Conservation (phyloP, 2,113 vertebrate genomes). For the Carassius auratus region DNA sequence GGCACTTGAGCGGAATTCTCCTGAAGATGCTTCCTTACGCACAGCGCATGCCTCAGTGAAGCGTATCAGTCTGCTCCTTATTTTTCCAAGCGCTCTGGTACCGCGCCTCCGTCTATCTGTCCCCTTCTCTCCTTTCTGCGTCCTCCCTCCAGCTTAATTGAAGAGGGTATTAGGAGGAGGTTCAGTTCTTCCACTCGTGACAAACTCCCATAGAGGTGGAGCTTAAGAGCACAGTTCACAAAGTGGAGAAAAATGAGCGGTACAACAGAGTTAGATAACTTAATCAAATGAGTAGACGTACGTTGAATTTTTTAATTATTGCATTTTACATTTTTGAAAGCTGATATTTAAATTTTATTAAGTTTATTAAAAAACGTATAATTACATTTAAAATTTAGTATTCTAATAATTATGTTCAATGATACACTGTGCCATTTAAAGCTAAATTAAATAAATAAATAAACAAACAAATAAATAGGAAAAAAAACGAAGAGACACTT, state of each 20-base stretch:
- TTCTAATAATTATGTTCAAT: not conserved
- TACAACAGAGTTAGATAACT: not conserved
- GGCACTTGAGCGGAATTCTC: slow-evolving; percentile 32
- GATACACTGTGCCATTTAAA: not conserved
- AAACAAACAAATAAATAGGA: no score
- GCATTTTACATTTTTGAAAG: not conserved
- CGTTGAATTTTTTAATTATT: no score
- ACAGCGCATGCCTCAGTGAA: slow-evolving; percentile 63
- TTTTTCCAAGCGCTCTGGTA: slow-evolving; percentile 62
- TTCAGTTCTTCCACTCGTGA: slow-evolving; percentile 71
- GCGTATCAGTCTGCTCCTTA: slow-evolving; percentile 36
- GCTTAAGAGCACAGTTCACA: slow-evolving; percentile 70
- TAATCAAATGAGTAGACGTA: not conserved
- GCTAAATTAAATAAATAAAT: not conserved
- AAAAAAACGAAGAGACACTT: not conserved
- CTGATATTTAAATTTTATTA: not conserved
- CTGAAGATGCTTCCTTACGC: slow-evolving; percentile 39
- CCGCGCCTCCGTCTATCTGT: slow-evolving; percentile 53
- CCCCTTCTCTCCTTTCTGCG: slow-evolving; percentile 34
- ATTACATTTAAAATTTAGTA: no score
- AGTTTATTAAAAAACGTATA: no score
- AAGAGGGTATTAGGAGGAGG: slow-evolving; percentile 62
- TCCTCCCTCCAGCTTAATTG: slow-evolving; percentile 67
- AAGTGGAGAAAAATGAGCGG: slow-evolving; percentile 35
- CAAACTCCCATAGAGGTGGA: slow-evolving; percentile 71